These are phyloP conservation scores for Drosophila fungiperda DNA, from an alignment of 2,888 invertebrate species.

Conservation along the genomic window DNA sequence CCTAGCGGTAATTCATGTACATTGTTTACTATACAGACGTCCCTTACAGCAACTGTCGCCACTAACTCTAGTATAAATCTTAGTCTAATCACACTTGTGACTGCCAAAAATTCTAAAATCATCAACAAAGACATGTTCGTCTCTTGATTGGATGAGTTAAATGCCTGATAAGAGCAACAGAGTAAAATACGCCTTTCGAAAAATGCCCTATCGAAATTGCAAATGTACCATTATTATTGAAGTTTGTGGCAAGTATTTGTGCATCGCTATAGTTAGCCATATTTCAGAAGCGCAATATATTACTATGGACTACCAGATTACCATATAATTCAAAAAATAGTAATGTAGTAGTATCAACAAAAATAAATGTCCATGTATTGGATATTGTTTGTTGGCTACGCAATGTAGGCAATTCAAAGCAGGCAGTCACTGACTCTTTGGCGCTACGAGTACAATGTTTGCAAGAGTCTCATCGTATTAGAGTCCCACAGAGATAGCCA, in stretches of 20 bases:
- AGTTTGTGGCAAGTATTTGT: not conserved
- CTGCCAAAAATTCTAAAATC: constrained; percentile 32
- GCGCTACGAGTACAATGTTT: constrained; percentile 29
- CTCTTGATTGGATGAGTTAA: constrained; percentile 57
- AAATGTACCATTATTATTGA: not conserved
- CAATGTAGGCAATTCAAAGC: constrained; percentile 30
- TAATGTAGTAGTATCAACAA: not conserved
- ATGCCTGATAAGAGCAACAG: constrained; percentile 65
- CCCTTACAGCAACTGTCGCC: constrained; percentile 61
- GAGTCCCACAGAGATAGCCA: constrained; percentile 45
- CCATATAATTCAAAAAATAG: not conserved
- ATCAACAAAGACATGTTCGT: constrained; percentile 37
- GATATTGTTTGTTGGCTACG: not conserved
- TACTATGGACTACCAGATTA: not conserved
- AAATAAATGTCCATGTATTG: not conserved
- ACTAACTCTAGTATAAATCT: constrained; percentile 58
- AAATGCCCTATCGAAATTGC: constrained; percentile 17
- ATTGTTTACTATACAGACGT: constrained; percentile 56
- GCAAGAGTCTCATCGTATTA: constrained; percentile 36
- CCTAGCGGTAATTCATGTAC: constrained; percentile 37
- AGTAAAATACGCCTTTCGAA: constrained; percentile 41
- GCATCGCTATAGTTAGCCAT: not conserved
- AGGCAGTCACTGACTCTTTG: constrained; percentile 17
- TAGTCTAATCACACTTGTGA: constrained; percentile 37
- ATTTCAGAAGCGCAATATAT: not conserved